Conservation (phyloP, 30 jellyfish, hydroid and myxozoan species). For the Hydractinia symbiolongicarpus region DNA sequence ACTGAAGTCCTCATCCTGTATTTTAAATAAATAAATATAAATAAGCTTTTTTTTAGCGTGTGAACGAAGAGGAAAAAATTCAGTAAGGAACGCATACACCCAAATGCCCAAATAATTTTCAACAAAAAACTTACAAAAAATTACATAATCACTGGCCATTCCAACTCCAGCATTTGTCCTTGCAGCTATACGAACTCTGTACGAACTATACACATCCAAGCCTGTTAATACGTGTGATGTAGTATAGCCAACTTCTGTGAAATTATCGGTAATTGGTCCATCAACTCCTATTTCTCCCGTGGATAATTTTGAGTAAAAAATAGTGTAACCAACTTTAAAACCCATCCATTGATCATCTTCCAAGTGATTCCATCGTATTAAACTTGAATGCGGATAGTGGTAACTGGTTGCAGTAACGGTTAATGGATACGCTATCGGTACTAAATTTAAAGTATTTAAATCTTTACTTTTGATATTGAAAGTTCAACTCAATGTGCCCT, state of each 20-base stretch:
- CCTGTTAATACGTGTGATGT: slow-evolving; percentile 11
- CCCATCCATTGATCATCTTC: not conserved
- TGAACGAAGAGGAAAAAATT: no score
- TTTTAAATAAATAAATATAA: no score
- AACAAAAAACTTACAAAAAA: not conserved
- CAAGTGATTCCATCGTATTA: not conserved
- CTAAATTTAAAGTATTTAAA: not conserved
- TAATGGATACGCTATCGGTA: not conserved
- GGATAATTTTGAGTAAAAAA: not conserved
- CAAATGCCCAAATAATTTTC: no score
- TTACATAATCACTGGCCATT: not conserved
- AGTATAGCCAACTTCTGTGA: not conserved
- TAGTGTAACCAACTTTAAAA: not conserved
- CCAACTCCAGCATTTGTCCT: slow-evolving; percentile 13
- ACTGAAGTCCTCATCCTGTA: no score
- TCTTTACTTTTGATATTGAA: no score
- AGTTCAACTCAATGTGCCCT: no score
- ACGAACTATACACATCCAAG: not conserved
- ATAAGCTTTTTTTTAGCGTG: no score
- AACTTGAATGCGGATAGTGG: not conserved
- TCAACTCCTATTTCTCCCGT: slow-evolving; percentile 1
- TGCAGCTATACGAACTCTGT: not conserved
- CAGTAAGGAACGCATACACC: no score
- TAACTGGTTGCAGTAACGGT: slow-evolving; percentile 15
- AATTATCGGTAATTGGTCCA: not conserved